phyloP scores from a whole-genome alignment of 2,113 vertebrate genomes.

The Sander lucioperca region DNA sequence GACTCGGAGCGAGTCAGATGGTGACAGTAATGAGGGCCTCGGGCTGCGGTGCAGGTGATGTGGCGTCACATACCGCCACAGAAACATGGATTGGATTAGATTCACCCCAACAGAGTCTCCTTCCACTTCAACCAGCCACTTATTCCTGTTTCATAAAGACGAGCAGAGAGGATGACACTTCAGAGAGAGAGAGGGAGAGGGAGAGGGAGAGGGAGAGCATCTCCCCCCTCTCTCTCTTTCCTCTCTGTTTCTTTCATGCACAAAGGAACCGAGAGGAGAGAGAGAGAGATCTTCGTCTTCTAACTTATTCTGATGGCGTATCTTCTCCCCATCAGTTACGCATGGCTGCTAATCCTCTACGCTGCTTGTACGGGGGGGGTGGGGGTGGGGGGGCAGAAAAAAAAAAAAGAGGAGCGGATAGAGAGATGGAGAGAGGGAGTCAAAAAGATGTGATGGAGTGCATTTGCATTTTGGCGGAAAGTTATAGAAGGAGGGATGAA shows the following conservation, averaged over 20 bases:
- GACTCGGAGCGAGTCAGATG: slow-evolving; percentile 21
- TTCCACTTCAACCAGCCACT: slow-evolving; percentile 70
- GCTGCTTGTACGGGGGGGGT: slow-evolving; percentile 64
- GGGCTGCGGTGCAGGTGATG: slow-evolving; percentile 66
- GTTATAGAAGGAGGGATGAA: slow-evolving; percentile 68
- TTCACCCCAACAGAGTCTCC: slow-evolving; percentile 65
- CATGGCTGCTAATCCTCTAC: slow-evolving; percentile 81
- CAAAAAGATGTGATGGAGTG: slow-evolving; percentile 70
- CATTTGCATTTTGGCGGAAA: slow-evolving; percentile 78
- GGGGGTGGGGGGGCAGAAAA: not conserved
- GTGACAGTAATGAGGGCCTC: slow-evolving; percentile 73
- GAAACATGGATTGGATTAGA: slow-evolving; percentile 70
- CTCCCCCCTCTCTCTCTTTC: not conserved
- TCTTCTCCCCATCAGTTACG: slow-evolving; percentile 82
- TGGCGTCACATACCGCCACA: slow-evolving; percentile 60
- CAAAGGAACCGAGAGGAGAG: slow-evolving; percentile 53
- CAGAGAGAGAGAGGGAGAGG: slow-evolving; percentile 58
- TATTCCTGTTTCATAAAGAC: slow-evolving; percentile 66
- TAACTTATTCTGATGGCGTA: slow-evolving; percentile 81
- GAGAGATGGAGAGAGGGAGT: slow-evolving; percentile 41
- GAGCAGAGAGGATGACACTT: slow-evolving; percentile 67
- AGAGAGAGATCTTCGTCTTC: slow-evolving; percentile 56
- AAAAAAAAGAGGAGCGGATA: slow-evolving; percentile 15
- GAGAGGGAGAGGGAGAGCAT: not conserved
- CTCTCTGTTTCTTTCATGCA: slow-evolving; percentile 38